A percentile compares a stretch with the other conserved stretches of the same genome.
Conservation (phyloP, 2,113 vertebrate species). For the Oreochromis spilurus region DNA sequence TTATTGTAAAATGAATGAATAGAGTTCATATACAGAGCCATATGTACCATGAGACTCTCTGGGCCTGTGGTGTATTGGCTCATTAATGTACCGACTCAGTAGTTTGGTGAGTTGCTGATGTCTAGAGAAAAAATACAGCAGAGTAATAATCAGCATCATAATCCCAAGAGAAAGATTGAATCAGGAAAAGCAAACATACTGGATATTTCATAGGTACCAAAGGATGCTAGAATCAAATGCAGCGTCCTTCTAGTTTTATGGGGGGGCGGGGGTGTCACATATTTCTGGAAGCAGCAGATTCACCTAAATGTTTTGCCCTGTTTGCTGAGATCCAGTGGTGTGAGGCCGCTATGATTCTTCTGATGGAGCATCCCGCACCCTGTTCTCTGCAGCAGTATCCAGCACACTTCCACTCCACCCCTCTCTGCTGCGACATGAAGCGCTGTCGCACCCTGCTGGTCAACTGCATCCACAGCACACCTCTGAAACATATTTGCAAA, state of each 20-base stretch:
- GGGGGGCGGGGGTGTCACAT: background rate
- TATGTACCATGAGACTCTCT: conserved; percentile 67
- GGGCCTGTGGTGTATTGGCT: conserved; percentile 66
- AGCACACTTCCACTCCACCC: conserved; percentile 73
- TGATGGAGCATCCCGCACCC: conserved; percentile 66
- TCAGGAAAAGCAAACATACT: background rate
- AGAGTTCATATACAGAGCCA: background rate
- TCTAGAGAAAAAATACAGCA: conserved; percentile 56
- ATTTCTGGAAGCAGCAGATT: background rate
- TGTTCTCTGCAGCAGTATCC: conserved; percentile 71
- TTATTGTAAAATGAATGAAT: background rate
- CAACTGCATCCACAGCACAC: conserved; percentile 66
- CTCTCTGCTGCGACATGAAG: conserved; percentile 76
- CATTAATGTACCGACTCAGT: conserved; percentile 61
- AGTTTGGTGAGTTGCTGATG: conserved; percentile 76
- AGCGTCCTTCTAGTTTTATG: background rate
- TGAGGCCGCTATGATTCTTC: conserved; percentile 67
- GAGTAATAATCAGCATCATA: conserved; percentile 30
- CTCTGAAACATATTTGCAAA: conserved; percentile 51
- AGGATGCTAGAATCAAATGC: background rate
- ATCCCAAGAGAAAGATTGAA: conserved; percentile 6
- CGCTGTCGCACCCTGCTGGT: conserved; percentile 74
- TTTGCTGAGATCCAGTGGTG: conserved; percentile 73
- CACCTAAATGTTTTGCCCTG: conserved; percentile 75
- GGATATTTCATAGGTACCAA: background rate